Percentiles rank a stretch among this genome's conserved stretches.
These are phyloP conservation scores for Apogon talboti DNA, from an alignment of 2,797 vertebrate species.

Conservation along the genomic window DNA sequence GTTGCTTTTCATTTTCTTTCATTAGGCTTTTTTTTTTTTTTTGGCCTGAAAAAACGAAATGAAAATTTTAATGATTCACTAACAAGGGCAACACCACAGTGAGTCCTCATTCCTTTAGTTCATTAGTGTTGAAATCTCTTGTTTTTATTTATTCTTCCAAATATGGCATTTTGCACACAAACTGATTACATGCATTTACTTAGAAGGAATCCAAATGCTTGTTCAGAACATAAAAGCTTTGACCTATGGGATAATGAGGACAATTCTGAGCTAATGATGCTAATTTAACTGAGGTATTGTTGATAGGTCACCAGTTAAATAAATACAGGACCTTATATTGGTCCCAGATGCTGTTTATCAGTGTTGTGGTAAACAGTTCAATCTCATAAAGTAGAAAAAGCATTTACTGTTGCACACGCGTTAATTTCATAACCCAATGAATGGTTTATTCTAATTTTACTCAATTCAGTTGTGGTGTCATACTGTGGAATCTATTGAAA, in stretches of 20 bases:
- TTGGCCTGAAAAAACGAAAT: constrained; percentile 53
- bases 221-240: constrained; percentile 60
- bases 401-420: constrained; percentile 25
- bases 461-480: constrained; percentile 40
- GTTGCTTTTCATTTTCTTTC: constrained; percentile 70
- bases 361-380: constrained; percentile 22
- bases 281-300: constrained; percentile 51
- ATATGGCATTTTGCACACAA: constrained; percentile 39
- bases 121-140: constrained; percentile 59
- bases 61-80: constrained; percentile 61
- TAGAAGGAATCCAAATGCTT: constrained; percentile 43
- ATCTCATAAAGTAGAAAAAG: constrained; percentile 35
- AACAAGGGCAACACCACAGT: constrained; percentile 52
- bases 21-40: constrained; percentile 53
- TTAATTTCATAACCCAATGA: constrained; percentile 30
- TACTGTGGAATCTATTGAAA: constrained; percentile 40
- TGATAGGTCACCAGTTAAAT: constrained; percentile 47
- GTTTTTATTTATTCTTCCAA: constrained; percentile 40
- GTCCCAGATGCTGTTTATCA: constrained; percentile 30
- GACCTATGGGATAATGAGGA: constrained; percentile 65
- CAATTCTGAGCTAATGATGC: constrained; percentile 55
- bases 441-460: constrained; percentile 21
- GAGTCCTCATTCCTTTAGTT: constrained; percentile 42
- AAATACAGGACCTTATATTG: constrained; percentile 33
- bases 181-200: constrained; percentile 36